These are phyloP conservation scores for Typhlichthys eigenmanni DNA, from an alignment of 2,797 vertebrate species.

Conservation along the genomic window DNA sequence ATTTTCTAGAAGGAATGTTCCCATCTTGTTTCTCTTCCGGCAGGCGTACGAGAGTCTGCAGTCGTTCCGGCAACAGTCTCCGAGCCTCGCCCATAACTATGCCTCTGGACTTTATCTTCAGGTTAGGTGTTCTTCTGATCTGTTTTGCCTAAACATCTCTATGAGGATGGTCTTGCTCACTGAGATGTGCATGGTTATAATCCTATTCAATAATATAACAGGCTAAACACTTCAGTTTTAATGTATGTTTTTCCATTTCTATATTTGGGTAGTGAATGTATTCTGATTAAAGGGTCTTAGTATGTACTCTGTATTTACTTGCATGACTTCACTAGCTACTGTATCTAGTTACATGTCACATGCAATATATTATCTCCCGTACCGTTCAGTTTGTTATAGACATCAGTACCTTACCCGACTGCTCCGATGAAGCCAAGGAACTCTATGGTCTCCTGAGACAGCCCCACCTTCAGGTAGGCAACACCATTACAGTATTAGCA, in stretches of 20 bases:
- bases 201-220: too few species aligned
- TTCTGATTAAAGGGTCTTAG: too few species aligned
- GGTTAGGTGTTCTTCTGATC: slow-evolving; percentile 69
- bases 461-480: slow-evolving; percentile 85
- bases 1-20: too few species aligned
- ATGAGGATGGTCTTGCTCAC: too few species aligned
- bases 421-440: slow-evolving; percentile 84
- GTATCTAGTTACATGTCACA: background rate
- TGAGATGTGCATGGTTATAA: too few species aligned
- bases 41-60: slow-evolving; percentile 92
- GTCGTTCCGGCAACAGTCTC: slow-evolving; percentile 73
- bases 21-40: background rate
- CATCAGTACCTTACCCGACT: slow-evolving; percentile 70
- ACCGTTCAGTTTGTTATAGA: slow-evolving; percentile 79
- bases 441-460: slow-evolving; percentile 81
- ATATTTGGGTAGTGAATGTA: too few species aligned
- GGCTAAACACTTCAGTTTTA: too few species aligned
- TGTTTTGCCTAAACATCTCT: too few species aligned
- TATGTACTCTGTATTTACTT: too few species aligned
- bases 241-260: too few species aligned
- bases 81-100: slow-evolving; percentile 72
- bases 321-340: too few species aligned
- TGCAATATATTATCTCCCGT: background rate
- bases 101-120: slow-evolving; percentile 80
- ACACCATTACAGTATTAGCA: background rate